These are phyloP conservation scores for Sarcophaga subvicina DNA, from an alignment of 2,888 invertebrate genomes.

Conservation along the genomic window DNA sequence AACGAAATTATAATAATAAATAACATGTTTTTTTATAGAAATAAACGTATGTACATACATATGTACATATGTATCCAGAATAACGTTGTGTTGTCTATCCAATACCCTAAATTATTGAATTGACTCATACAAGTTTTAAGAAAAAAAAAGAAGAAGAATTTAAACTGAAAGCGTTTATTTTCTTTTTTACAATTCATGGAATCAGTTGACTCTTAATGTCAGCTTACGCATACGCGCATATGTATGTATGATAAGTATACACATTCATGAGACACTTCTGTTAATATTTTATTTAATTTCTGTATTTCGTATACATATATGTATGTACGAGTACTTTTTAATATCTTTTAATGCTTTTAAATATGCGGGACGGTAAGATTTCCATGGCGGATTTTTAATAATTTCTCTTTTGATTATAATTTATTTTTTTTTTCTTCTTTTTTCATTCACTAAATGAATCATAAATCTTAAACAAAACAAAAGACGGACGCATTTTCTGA, in stretches of 20 bases:
- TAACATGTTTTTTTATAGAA: constrained; percentile 23
- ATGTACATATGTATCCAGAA: background rate
- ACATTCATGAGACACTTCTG: background rate
- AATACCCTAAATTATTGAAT: constrained; percentile 26
- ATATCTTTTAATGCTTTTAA: no score
- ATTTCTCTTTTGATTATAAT: background rate
- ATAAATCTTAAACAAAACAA: no score
- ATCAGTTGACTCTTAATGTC: constrained; percentile 44
- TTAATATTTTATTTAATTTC: constrained; percentile 17
- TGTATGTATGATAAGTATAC: background rate
- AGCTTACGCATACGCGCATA: constrained; percentile 11
- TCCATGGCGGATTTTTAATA: background rate
- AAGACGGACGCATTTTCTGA: no score
- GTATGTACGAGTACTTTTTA: no score
- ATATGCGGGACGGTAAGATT: no score
- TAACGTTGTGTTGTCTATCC: background rate
- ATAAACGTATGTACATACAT: background rate
- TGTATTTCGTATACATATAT: background rate
- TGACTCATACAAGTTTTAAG: constrained; percentile 49
- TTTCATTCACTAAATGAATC: no score
- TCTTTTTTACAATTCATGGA: constrained; percentile 34
- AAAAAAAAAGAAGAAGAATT: background rate
- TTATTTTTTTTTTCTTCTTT: no score
- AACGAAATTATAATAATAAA: background rate
- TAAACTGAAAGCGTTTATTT: background rate